Evolutionary conservation across 2,888 invertebrate genomes (phyloP).

Genomic region (Tachina fera): DNA sequence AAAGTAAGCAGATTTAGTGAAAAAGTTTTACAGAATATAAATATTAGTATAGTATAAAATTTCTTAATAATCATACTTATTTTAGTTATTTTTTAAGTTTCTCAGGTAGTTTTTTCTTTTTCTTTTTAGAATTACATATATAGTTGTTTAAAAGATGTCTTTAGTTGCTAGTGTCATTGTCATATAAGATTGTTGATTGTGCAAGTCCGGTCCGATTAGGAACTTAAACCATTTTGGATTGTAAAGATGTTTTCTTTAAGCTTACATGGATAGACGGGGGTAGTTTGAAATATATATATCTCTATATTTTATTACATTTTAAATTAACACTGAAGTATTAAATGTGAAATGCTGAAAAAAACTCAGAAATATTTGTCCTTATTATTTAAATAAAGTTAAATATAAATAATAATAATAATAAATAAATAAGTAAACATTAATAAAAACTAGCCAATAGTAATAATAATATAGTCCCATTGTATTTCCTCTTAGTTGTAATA

Average conservation of each 20-base stretch:
- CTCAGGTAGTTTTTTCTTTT: conserved; percentile 15
- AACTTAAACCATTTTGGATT: conserved; percentile 69
- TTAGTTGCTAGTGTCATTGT: conserved; percentile 30
- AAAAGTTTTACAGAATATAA: no score
- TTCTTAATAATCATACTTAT: neutral
- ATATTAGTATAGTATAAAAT: neutral
- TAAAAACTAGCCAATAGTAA: no score
- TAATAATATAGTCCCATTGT: no score
- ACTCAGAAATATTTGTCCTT: neutral
- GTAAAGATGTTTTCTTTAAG: conserved; percentile 17
- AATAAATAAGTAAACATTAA: neutral
- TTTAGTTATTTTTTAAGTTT: neutral
- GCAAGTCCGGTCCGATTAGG: conserved; percentile 66
- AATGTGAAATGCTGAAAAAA: neutral
- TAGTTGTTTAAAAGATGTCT: conserved; percentile 2
- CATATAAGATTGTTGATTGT: conserved; percentile 33
- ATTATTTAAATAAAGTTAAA: neutral
- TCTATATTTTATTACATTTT: neutral
- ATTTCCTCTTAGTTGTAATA: no score
- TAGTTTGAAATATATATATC: neutral
- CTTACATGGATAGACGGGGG: neutral
- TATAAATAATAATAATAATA: neutral
- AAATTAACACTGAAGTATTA: no score
- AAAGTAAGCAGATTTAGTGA: no score
- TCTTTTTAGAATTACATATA: neutral